Percentiles rank a stretch among this genome's conserved stretches.
Evolutionary conservation across 2,888 invertebrate species (phyloP).

Genomic region (Colostygia pectinataria): DNA sequence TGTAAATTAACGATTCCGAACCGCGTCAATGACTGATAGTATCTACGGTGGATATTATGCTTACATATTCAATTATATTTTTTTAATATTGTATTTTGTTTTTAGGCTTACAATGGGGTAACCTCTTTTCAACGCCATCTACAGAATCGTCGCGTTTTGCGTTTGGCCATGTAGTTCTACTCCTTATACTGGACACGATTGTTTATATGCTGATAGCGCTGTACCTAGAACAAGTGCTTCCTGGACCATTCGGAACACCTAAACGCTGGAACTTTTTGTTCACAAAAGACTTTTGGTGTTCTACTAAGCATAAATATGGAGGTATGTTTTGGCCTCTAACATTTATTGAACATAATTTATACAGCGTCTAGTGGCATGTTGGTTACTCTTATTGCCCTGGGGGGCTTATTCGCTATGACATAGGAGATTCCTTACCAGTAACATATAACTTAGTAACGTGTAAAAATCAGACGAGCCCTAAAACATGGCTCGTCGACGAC

Average conservation of each 20-base stretch:
- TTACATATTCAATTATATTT: background rate
- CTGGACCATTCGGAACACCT: constrained; percentile 93
- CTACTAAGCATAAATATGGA: constrained; percentile 36
- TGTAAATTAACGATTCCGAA: too few relatives aligned
- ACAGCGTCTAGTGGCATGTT: too few relatives aligned
- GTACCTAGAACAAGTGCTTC: constrained; percentile 93
- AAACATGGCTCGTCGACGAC: too few relatives aligned
- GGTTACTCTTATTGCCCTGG: too few relatives aligned
- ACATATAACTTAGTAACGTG: too few relatives aligned
- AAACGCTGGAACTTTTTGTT: constrained; percentile 92
- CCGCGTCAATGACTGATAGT: too few relatives aligned
- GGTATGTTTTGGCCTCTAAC: too few relatives aligned
- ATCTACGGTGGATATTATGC: too few relatives aligned
- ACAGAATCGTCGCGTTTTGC: constrained; percentile 86
- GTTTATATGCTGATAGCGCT: constrained; percentile 90
- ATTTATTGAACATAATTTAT: too few relatives aligned
- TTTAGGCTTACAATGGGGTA: constrained; percentile 85
- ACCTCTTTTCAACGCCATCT: constrained; percentile 84
- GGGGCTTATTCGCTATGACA: too few relatives aligned
- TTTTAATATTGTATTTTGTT: constrained; percentile 8
- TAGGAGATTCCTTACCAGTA: too few relatives aligned
- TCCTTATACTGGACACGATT: constrained; percentile 87
- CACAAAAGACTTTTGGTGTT: constrained; percentile 81
- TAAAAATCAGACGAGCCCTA: too few relatives aligned
- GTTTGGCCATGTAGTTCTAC: constrained; percentile 87